phyloP scores from a whole-genome alignment of 2,888 invertebrate genomes.

The Hydraecia micacea region DNA sequence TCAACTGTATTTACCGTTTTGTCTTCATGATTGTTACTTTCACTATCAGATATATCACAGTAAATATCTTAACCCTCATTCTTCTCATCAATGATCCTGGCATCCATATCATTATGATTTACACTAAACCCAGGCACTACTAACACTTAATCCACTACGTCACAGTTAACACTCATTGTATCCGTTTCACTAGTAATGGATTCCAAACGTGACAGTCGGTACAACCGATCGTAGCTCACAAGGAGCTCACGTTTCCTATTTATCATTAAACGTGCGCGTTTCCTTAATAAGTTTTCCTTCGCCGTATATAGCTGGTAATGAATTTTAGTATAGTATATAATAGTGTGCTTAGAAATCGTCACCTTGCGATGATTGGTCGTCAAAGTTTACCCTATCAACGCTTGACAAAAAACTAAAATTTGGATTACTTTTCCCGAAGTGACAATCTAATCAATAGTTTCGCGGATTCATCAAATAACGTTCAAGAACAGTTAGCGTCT shows the following conservation, averaged over 20 bases:
- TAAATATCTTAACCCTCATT: neutral
- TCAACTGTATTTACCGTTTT: neutral
- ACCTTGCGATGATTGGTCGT: neutral
- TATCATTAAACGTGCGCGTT: constrained; percentile 58
- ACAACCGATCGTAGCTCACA: constrained; percentile 36
- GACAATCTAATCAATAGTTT: no score
- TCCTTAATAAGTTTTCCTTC: constrained; percentile 53
- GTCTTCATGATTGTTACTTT: neutral
- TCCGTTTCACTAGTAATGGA: constrained; percentile 56
- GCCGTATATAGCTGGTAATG: constrained; percentile 39
- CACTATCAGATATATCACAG: neutral
- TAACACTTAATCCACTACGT: constrained; percentile 26
- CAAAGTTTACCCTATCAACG: no score
- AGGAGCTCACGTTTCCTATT: constrained; percentile 60
- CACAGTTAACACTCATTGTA: constrained; percentile 31
- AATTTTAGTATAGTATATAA: constrained; percentile 29
- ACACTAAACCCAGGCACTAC: neutral
- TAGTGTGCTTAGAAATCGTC: constrained; percentile 32
- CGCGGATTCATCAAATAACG: no score
- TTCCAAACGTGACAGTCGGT: constrained; percentile 56
- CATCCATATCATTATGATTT: neutral
- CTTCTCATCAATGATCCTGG: neutral
- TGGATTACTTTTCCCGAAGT: no score
- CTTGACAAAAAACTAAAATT: no score
- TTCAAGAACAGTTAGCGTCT: no score